A percentile compares a stretch with the other conserved stretches of the same genome.
phyloP scores from a whole-genome alignment of 2,113 vertebrate species.

The Gadus chalcogrammus region DNA sequence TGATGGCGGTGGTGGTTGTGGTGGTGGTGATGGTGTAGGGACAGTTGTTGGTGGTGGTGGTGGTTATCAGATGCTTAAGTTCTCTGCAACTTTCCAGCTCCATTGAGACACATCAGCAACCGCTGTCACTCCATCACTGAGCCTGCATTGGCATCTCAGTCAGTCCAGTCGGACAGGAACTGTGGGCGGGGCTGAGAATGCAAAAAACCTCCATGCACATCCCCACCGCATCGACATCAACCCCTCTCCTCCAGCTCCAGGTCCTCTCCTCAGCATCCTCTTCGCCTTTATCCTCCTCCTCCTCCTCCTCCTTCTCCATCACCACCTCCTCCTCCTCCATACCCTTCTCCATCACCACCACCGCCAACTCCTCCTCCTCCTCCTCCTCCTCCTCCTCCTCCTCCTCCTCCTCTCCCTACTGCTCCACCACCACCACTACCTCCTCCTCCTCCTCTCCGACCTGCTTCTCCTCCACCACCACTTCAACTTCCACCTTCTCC shows the following conservation, averaged over 20 bases:
- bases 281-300: not conserved
- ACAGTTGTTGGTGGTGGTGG: not conserved
- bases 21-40: not conserved
- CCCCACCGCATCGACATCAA: no score
- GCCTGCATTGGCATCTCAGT: not conserved
- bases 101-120: constrained; percentile 27
- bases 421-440: no score
- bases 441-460: not conserved
- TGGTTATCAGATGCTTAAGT: not conserved
- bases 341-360: no score
- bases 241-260: no score
- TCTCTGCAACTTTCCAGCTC: no score
- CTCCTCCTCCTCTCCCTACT: not conserved
- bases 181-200: not conserved
- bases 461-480: no score
- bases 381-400: not conserved
- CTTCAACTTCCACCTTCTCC: not conserved
- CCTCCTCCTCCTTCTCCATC: not conserved
- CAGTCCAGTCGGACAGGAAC: no score
- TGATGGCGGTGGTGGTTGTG: no score
- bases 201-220: not conserved
- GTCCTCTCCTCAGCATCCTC: no score
- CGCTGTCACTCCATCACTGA: not conserved
- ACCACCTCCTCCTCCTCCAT: not conserved
- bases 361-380: not conserved